A percentile compares a stretch with the other conserved stretches of the same genome.
These are phyloP conservation scores for Accipiter cooperii DNA, from an alignment of 2,113 vertebrate genomes.

Conservation along the genomic window DNA sequence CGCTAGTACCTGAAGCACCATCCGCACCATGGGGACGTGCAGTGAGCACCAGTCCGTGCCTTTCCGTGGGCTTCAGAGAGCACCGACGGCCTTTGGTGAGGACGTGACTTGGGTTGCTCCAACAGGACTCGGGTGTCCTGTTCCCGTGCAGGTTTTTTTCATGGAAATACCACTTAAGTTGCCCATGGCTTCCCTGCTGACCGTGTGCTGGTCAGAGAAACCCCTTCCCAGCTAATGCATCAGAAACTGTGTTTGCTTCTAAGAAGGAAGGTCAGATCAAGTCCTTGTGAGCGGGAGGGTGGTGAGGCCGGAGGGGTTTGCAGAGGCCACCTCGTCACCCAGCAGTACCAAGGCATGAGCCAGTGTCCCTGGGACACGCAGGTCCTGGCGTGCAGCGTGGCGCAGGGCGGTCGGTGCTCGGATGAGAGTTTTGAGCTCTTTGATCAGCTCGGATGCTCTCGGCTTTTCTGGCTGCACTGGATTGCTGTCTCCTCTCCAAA, in stretches of 20 bases:
- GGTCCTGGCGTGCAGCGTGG: rapidly evolving
- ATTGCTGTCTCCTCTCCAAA: not conserved
- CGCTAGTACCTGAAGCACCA: not conserved
- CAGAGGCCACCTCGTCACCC: not conserved
- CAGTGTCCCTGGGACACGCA: not conserved
- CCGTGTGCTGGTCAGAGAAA: not conserved
- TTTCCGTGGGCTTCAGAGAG: not conserved
- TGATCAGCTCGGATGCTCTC: not conserved
- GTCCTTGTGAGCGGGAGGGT: not conserved
- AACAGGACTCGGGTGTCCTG: not conserved
- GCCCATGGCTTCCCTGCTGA: not conserved
- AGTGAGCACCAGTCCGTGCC: not conserved
- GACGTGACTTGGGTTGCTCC: not conserved
- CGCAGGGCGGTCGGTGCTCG: rapidly evolving
- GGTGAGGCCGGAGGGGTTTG: not conserved
- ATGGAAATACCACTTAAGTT: not conserved
- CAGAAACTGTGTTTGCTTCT: not conserved
- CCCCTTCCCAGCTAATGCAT: not conserved
- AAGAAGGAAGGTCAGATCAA: not conserved
- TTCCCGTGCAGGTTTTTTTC: not conserved
- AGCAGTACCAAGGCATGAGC: not conserved
- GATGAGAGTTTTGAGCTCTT: not conserved
- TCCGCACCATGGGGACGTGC: not conserved
- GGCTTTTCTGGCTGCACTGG: not conserved
- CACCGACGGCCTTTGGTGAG: not conserved